Evolutionary conservation across 2,888 invertebrate species (phyloP), one percentile per base, ranked within the genome.

Genomic region (Pterostichus madidus): DNA sequence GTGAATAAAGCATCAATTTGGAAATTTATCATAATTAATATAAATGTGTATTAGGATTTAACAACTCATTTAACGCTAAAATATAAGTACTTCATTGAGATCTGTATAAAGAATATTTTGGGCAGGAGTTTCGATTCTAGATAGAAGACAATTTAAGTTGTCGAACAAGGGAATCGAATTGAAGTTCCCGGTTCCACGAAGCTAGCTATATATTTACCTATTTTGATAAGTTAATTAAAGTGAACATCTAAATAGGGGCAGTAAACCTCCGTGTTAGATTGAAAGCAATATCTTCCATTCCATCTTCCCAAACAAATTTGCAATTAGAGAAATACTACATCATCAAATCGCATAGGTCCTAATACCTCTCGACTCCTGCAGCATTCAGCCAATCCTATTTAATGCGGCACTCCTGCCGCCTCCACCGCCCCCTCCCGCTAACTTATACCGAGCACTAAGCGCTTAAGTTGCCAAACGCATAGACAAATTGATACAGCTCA

Each of bases 401-500:
- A 71, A 71, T 71, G 44, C 44, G 68, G 44, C 44, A 64, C 39
- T 71, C 64, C n/a, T 13, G 35, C 32, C 64, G 32, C 64, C 44
- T 15, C 8, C 61, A 8, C 44, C 44, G 68, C 44, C 11, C 44
- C 68, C 44, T 11, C 68, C 15, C 39, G 68, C 24, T 44, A 71
- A 71, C 68, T 71, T 71, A 71, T 71, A 71, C 68, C 68, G 75
- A 75, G 52, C 52, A 52, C 75, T 52, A 75, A 75, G 79, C 79
- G 79, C 46, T 79, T 79, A 79, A 79, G 49, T 79, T 79, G 79
- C 64, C 79, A 79, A 79, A 79, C 61, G 68, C 52, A 79, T 68
- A 79, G 79, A 79, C 79, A 79, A 79, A 79, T 79, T 79, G 79
- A 79, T 79, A 79, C 49, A 79, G 77, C 79, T 46, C 49, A 79